phyloP scores from a whole-genome alignment of 2,888 invertebrate genomes.

The Conomelus anceps region DNA sequence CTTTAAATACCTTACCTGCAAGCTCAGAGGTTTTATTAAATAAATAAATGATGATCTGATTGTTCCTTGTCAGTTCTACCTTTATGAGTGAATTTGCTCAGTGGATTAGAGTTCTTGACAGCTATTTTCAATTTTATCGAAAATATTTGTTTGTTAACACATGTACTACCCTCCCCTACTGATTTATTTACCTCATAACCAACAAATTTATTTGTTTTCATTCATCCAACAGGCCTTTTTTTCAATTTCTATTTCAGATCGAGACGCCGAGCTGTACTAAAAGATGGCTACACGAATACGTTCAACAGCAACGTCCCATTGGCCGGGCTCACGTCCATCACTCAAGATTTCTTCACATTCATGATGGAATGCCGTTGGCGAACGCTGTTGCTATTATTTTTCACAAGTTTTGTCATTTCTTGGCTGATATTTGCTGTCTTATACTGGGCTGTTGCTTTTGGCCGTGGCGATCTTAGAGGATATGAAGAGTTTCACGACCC shows the following conservation, averaged over 20 bases:
- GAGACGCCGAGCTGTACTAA: not conserved
- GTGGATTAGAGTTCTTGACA: too few species aligned
- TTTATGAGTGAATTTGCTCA: too few species aligned
- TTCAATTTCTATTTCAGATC: not conserved
- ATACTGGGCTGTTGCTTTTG: slow-evolving; percentile 69
- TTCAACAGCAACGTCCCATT: not conserved
- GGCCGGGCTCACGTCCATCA: not conserved
- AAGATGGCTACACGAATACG: not conserved
- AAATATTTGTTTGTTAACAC: too few species aligned
- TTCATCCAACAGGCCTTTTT: too few species aligned
- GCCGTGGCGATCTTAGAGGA: slow-evolving; percentile 61
- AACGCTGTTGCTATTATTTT: slow-evolving; percentile 57
- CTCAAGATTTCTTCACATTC: slow-evolving; percentile 51
- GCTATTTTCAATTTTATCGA: too few species aligned
- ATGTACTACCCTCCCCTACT: too few species aligned
- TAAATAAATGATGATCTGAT: too few species aligned
- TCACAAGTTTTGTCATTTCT: slow-evolving; percentile 57
- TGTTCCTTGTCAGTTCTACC: too few species aligned
- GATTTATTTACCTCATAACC: too few species aligned
- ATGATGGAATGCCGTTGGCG: slow-evolving; percentile 69
- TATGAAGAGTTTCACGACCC: slow-evolving; percentile 17
- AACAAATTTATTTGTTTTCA: too few species aligned
- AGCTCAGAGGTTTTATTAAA: too few species aligned
- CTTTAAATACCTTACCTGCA: too few species aligned
- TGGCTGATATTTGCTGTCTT: slow-evolving; percentile 74